Evolutionary conservation across 2,888 invertebrate genomes (phyloP), one percentile per base, ranked within the genome.

Genomic region (Drosophila birchii): DNA sequence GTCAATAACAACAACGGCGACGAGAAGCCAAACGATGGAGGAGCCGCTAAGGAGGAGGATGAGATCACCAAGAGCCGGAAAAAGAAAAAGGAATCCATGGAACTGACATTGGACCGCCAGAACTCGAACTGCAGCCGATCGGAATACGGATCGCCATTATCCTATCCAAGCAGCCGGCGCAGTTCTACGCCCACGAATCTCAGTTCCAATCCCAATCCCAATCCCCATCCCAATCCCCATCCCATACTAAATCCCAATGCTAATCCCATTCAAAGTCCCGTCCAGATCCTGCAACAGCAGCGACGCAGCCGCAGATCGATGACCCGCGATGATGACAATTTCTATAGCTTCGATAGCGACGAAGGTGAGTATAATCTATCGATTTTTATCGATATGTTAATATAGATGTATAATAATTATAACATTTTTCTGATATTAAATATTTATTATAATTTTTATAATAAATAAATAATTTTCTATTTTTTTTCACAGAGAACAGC

Each of bases 331-430:
- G 91, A 91, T 78, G 92, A 92, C 34, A 89, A 89, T 36, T 92
- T 91, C 56, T 91, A 90, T 74, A 92, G 92, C 60, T 92, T 92
- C 81, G 92, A 92, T 77, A 92, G 91, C 81, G 92, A 92, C 80
- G 92, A 92, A 86, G 92, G 92, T 91, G 49, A 59, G 20, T 23
- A 12, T 16, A 5, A 16, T 5, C 1, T 14, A 12, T 29, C 29
- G 29, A 16, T 26, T 26, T 2, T 2, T 26, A 32, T 32, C 4
- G 12, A 49, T 14, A 6, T 18, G 5, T 12, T 44, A 23, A 14
- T 23, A 26, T n/a, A 23, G 32, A 14, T 12, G 34, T 4, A 34
- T 1, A 2, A 34, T 34, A 2, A 34, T 34, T 34, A 2, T 34
- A 4, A 4, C 5, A 2, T 3, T 3, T 26, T 26, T 26, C 26